Evolutionary conservation across 2,797 vertebrate species (phyloP).

Genomic region (Cyprinella venusta): DNA sequence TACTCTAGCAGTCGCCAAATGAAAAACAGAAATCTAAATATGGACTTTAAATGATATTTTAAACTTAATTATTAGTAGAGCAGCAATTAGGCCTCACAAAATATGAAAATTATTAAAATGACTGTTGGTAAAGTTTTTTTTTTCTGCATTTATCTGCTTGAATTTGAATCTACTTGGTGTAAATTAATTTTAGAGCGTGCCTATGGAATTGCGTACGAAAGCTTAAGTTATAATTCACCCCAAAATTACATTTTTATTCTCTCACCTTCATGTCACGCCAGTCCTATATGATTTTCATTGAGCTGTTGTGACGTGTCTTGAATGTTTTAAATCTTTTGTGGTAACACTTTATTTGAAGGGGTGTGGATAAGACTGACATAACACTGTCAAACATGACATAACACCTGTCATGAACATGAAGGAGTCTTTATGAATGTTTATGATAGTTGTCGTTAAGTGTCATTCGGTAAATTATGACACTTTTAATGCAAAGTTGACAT

Average conservation of each 20-base stretch:
- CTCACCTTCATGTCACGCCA: background rate
- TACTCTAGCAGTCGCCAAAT: slow-evolving; percentile 11
- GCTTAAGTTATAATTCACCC: background rate
- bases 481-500: no score
- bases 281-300: background rate
- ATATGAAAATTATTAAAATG: background rate
- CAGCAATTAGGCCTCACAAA: slow-evolving; percentile 2
- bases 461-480: no score
- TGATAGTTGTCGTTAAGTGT: no score
- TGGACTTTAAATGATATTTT: slow-evolving; percentile 25
- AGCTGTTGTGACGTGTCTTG: background rate
- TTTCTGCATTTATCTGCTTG: background rate
- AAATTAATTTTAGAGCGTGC: background rate
- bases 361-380: no score
- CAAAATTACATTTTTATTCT: background rate
- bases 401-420: no score
- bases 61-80: slow-evolving; percentile 15
- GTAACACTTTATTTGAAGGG: no score
- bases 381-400: no score
- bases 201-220: background rate
- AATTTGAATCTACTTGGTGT: background rate
- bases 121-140: background rate
- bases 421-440: no score
- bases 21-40: slow-evolving; percentile 27
- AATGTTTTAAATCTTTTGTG: background rate